Evolutionary conservation across 2,797 vertebrate species (phyloP), one percentile per base, ranked within the genome.

Genomic region (Staurois parvus): DNA sequence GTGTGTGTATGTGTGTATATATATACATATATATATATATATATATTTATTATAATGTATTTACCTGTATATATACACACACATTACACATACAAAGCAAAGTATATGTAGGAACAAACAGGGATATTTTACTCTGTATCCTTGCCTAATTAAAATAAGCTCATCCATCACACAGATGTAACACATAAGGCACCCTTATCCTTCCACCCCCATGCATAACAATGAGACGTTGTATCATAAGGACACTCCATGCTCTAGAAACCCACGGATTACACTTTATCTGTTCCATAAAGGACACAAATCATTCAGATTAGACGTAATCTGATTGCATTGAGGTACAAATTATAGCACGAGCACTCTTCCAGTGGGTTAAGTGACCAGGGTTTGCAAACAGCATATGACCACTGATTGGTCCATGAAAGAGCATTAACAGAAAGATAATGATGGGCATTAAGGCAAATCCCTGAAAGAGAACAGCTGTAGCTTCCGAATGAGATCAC

Each of bases 231-330:
- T 59, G 52, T 59, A 59, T 59, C 52, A 59, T 59, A 24, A 68
- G 37, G 85, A 81, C 83, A 90, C 90, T 72, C 84, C 92, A 0
- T 89, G 87, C 90, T 89, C 92, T 91, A 90, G 88, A 84, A 93
- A 89, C 88, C 88, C 87, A 70, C 52, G 88, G 92, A 95, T 95
- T 95, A 94, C 91, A 91, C 91, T 93, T 95, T 90, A 93, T 94
- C 92, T 91, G 90, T 91, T 85, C 91, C 92, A 93, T 90, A 92
- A 92, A 95, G 94, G 93, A 93, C 88, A 92, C 89, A 90, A 91
- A 90, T 94, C 93, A 92, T 95, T 95, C 93, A 94, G 94, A 94
- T 95, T 94, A 95, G 91, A 91, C 90, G 81, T 96, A 96, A 96
- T 96, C 95, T 95, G 94, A 94, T 96, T 94, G 91, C 90, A 93